Evolutionary conservation across 2,113 vertebrate genomes (phyloP), one percentile per base, ranked within the genome.

Genomic region (Nannospalax galili): DNA sequence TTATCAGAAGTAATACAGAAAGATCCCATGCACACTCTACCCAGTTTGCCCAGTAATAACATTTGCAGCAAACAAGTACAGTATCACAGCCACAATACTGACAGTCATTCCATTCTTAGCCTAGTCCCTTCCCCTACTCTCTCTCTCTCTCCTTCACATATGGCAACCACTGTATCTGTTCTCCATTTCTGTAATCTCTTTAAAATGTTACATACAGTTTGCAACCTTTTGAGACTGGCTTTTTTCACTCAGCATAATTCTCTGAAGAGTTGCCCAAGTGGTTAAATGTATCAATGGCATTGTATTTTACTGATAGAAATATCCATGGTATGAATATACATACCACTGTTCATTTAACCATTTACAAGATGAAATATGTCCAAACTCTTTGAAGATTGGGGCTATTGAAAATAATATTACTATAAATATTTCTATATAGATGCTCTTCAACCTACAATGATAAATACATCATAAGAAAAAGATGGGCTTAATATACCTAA

Each of bases 181-280:
- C 64, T 79, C 19, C 42, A 62, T 92, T 73, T 90, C 56, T 95
- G 2, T 84, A 70, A 70, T 84, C 75, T 79, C 56, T 94, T 37
- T 45, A 77, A 62, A 15, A 28, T 88, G 0, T 92, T 69, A 26
- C 5, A n/a, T 56, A 84, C 4, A 60, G 9, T 89, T 17, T 84
- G 6, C 48, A 48, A 67, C 48, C 30, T 91, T 88, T 85, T 69
- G 64, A 82, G 65, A 70, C 69, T 84, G 52, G 65, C 70, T 90
- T 80, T 65, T 69, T 84, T 84, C 88, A 72, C 8, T 24, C 28
- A 67, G 16, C 7, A 37, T 75, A n/a, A 75, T 94, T 85, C 17
- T 67, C 52, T 79, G 30, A 67, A 30, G 37, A 86, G 56, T 45
- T 35, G 67, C 32, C n/a, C 72, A 60, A 16, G 11, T 73, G 48